These are phyloP conservation scores for Pseudonaja textilis DNA, from an alignment of 2,113 vertebrate genomes.

Conservation along the genomic window DNA sequence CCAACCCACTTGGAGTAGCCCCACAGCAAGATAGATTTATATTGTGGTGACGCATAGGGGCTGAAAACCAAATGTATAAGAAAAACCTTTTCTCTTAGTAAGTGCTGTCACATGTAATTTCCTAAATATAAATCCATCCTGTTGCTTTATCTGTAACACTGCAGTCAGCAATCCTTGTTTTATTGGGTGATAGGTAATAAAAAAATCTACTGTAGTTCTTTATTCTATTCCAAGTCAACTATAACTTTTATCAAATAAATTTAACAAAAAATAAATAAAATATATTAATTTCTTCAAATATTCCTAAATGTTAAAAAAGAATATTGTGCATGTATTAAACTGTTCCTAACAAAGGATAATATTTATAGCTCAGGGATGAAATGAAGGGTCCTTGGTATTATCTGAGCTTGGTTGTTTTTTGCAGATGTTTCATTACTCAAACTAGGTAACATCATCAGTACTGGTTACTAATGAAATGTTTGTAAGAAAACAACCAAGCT, in stretches of 20 bases:
- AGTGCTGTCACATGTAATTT: not conserved
- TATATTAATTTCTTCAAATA: not conserved
- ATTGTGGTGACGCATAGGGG: not conserved
- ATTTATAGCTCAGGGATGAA: not conserved
- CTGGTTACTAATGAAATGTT: not conserved
- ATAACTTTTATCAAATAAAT: not conserved
- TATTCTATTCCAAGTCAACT: not conserved
- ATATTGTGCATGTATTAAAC: not conserved
- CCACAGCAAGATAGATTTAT: not conserved
- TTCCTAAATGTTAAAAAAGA: not conserved
- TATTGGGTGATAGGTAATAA: not conserved
- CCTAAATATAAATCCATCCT: not conserved
- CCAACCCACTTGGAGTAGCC: not conserved
- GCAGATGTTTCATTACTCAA: not conserved
- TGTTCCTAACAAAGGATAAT: not conserved
- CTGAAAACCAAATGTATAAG: not conserved
- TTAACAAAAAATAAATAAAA: not conserved
- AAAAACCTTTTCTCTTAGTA: not conserved
- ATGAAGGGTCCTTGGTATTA: not conserved
- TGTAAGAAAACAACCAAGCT: not conserved
- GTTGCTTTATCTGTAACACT: not conserved
- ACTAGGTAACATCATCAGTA: not conserved
- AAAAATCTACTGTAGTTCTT: not conserved
- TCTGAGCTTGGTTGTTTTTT: not conserved
- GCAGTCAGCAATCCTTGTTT: not conserved